phyloP scores from a whole-genome alignment of 2,797 vertebrate genomes.

The Picus viridis region DNA sequence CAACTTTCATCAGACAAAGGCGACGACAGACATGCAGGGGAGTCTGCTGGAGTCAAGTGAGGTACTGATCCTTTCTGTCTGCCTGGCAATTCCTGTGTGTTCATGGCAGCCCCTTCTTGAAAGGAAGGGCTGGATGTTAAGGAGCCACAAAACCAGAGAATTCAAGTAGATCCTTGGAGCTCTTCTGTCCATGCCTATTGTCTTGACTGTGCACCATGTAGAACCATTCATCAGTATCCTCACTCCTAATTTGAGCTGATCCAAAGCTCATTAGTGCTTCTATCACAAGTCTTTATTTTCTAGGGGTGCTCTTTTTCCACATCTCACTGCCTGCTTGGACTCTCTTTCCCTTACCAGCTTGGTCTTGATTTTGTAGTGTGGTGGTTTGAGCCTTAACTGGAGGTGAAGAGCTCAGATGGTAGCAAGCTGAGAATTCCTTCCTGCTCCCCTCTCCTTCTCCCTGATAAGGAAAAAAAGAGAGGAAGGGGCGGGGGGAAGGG shows the following conservation, averaged over 20 bases:
- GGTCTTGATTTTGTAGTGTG: neutral
- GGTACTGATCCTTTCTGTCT: slow-evolving; percentile 60
- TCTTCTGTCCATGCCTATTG: slow-evolving; percentile 60
- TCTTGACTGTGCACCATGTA: neutral
- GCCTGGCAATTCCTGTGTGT: neutral
- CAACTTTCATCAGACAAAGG: slow-evolving; percentile 74
- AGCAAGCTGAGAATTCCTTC: no score
- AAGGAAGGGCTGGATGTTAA: neutral
- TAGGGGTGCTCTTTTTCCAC: neutral
- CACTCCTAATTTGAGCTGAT: neutral
- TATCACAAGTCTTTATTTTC: rapidly evolving
- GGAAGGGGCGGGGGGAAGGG: no score
- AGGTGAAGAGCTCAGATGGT: no score
- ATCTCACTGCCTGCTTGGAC: neutral
- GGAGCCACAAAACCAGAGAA: neutral
- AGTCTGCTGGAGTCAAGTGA: slow-evolving; percentile 68
- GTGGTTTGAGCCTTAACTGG: no score
- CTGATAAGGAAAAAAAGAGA: no score
- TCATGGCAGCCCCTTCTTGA: neutral
- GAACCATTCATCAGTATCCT: neutral
- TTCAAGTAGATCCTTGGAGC: neutral
- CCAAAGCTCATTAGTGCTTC: neutral
- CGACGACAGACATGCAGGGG: slow-evolving; percentile 73
- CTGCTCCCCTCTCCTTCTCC: no score
- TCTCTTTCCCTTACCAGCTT: neutral